Conservation (phyloP, 2,797 vertebrate genomes). For the Enteromius afrohamiltoni region DNA sequence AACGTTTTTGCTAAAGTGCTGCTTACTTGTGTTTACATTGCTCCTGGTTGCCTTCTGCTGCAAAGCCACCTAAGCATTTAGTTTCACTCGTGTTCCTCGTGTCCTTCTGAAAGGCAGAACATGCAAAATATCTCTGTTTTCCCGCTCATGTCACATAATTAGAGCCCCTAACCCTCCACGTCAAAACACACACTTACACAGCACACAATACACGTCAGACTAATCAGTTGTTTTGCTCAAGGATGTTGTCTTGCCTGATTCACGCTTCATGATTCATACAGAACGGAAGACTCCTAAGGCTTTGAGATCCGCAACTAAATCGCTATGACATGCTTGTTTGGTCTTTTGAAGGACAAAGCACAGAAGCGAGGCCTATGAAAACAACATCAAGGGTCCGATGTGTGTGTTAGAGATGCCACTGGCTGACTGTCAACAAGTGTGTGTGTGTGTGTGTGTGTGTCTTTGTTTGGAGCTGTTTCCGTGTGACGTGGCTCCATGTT, state of each 20-base stretch:
- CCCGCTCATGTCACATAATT: not conserved
- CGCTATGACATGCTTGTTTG: constrained; percentile 41
- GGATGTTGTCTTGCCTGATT: constrained; percentile 29
- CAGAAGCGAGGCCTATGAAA: constrained; percentile 44
- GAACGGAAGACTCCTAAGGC: constrained; percentile 31
- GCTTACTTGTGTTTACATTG: not conserved
- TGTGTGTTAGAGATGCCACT: constrained; percentile 40
- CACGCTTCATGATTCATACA: constrained; percentile 18
- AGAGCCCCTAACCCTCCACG: not conserved
- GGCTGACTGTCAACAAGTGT: constrained; percentile 53
- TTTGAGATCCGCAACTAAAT: constrained; percentile 30
- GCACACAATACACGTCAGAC: constrained; percentile 10
- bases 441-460: constrained; percentile 34
- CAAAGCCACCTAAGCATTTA: not conserved
- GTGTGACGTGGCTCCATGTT: constrained; percentile 36
- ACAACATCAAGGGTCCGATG: constrained; percentile 38
- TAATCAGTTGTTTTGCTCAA: not conserved
- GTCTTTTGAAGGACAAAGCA: constrained; percentile 51
- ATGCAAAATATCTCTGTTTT: not conserved
- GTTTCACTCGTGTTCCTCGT: not conserved
- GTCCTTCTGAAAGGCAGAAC: not conserved
- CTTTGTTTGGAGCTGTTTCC: not conserved
- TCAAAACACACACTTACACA: constrained; percentile 31
- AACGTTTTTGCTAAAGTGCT: not conserved
- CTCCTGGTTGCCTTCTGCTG: not conserved